Conservation (phyloP, 2,797 vertebrate species). For the Stomatorhinus walkeri region DNA sequence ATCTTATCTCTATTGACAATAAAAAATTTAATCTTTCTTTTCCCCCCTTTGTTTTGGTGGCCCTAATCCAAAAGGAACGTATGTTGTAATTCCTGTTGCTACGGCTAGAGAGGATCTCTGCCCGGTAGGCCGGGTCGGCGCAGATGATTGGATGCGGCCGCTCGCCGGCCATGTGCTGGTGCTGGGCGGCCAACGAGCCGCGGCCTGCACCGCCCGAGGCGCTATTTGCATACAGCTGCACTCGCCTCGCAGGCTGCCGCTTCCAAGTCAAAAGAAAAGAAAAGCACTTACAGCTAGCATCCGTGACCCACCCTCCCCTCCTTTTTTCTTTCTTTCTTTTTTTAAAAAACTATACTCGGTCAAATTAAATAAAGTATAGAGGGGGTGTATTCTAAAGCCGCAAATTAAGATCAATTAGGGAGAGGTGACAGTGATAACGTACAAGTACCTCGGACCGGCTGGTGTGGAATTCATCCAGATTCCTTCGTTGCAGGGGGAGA, state of each 20-base stretch:
- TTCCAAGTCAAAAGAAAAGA: slow-evolving; percentile 30
- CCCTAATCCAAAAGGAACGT: slow-evolving; percentile 11
- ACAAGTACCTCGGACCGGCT: slow-evolving; percentile 28
- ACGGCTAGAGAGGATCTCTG: slow-evolving; percentile 25
- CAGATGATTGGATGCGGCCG: slow-evolving; percentile 34
- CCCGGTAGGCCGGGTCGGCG: slow-evolving; percentile 18
- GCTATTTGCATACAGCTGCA: slow-evolving; percentile 48
- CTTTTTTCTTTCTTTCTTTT: not conserved
- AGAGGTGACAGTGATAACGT: slow-evolving; percentile 33
- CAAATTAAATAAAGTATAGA: slow-evolving; percentile 30
- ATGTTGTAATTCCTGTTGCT: slow-evolving; percentile 36
- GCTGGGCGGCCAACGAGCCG: slow-evolving; percentile 14
- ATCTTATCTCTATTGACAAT: not conserved
- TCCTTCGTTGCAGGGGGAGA: slow-evolving; percentile 26
- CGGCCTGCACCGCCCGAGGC: slow-evolving; percentile 30
- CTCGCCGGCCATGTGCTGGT: slow-evolving; percentile 36
- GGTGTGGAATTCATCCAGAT: slow-evolving; percentile 37
- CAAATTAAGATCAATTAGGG: slow-evolving; percentile 45
- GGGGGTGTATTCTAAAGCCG: slow-evolving; percentile 34
- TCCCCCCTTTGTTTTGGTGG: slow-evolving; percentile 11
- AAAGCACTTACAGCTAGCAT: slow-evolving; percentile 30
- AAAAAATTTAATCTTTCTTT: not conserved
- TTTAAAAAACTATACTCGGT: slow-evolving; percentile 27
- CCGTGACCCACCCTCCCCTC: slow-evolving; percentile 32
- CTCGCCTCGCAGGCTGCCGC: slow-evolving; percentile 32